Evolutionary conservation across 2,888 invertebrate species (phyloP).

Genomic region (Quadroppia sp.): DNA sequence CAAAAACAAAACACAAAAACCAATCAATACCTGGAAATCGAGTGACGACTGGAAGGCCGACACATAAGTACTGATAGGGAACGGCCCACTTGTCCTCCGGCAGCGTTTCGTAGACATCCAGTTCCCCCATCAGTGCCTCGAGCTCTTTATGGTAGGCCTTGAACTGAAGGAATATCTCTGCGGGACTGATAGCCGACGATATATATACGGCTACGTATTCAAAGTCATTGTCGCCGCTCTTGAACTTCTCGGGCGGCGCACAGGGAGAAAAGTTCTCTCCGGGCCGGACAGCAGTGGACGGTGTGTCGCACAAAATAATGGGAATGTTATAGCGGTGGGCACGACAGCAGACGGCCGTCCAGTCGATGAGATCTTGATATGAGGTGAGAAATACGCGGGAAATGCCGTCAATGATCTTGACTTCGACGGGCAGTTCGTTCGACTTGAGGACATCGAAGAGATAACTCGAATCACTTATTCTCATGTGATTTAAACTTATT

Average conservation of each 20-base stretch:
- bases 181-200: constrained; percentile 8
- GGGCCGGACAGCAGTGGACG: background rate
- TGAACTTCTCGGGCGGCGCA: background rate
- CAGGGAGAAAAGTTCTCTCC: background rate
- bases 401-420: background rate
- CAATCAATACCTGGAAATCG: constrained; percentile 6
- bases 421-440: background rate
- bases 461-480: background rate
- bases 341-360: background rate
- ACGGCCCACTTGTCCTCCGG: background rate
- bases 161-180: constrained; percentile 18
- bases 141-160: background rate
- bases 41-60: background rate
- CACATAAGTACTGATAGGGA: background rate
- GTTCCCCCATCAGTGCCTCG: background rate
- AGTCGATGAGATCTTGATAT: background rate
- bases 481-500: background rate
- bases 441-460: background rate
- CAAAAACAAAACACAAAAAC: background rate
- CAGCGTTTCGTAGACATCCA: background rate
- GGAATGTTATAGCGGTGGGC: background rate
- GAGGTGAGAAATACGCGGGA: background rate
- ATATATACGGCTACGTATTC: constrained; percentile 11
- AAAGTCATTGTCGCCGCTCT: background rate
- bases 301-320: background rate